phyloP scores from a whole-genome alignment of 2,797 vertebrate genomes.

The Lacerta agilis region DNA sequence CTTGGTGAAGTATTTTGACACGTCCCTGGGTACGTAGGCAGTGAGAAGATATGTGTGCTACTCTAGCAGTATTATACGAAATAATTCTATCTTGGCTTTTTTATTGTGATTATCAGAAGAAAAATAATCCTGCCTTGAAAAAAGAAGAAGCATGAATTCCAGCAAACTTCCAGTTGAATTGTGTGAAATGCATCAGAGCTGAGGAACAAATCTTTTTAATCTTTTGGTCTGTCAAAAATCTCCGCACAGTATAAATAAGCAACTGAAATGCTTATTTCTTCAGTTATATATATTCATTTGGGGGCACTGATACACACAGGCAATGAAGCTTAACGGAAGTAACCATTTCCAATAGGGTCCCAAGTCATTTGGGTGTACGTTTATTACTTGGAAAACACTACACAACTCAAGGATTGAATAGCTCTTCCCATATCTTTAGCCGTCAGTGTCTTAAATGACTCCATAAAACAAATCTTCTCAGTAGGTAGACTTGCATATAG shows the following conservation, averaged over 20 bases:
- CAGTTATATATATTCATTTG: constrained; percentile 47
- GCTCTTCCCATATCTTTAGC: constrained; percentile 38
- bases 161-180: constrained; percentile 17
- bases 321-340: constrained; percentile 38
- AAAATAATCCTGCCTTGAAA: constrained; percentile 39
- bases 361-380: constrained; percentile 44
- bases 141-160: constrained; percentile 3
- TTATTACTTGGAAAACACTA: constrained; percentile 58
- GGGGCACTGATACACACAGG: constrained; percentile 27
- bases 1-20: constrained; percentile 12
- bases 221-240: constrained; percentile 35
- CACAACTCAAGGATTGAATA: constrained; percentile 44
- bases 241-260: constrained; percentile 41
- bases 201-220: constrained; percentile 47
- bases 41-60: constrained; percentile 36
- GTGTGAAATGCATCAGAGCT: constrained; percentile 9
- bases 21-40: constrained; percentile 10
- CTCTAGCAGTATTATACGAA: constrained; percentile 26
- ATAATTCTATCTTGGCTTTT: constrained; percentile 31
- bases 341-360: constrained; percentile 38
- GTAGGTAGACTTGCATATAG: constrained; percentile 2
- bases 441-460: constrained; percentile 51
- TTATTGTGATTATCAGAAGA: not conserved
- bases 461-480: constrained; percentile 46
- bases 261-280: constrained; percentile 31